Conservation (phyloP, 2,113 vertebrate genomes). For the Gulo gulo region DNA sequence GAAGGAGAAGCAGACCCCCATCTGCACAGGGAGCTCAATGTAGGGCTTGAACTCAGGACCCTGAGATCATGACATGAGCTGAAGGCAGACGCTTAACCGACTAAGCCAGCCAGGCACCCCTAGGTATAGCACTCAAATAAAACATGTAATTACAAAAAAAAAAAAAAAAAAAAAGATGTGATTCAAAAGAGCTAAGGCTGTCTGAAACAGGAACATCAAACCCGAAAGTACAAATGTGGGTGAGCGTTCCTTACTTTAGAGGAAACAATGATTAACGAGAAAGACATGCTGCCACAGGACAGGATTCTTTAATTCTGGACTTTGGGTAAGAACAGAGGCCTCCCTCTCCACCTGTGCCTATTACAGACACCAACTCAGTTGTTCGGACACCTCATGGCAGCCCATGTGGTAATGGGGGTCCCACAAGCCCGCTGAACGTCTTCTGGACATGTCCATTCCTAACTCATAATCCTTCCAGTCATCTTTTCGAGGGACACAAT, state of each 20-base stretch:
- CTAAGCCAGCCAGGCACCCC: neutral
- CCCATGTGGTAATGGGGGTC: neutral
- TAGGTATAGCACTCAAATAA: neutral
- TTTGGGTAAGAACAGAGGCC: neutral
- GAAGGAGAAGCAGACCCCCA: neutral
- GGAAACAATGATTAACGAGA: neutral
- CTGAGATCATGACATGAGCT: neutral
- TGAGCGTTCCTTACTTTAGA: neutral
- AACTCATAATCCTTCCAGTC: slow-evolving; percentile 28
- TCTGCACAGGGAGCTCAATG: no score
- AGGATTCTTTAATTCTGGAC: neutral
- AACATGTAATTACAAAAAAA: no score
- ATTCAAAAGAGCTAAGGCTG: neutral
- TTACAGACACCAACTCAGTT: neutral
- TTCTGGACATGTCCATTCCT: slow-evolving; percentile 11
- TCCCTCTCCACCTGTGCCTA: neutral
- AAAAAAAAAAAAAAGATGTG: no score
- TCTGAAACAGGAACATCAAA: neutral
- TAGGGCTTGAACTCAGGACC: neutral
- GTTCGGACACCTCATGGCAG: neutral
- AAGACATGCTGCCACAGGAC: neutral
- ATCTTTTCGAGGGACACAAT: neutral
- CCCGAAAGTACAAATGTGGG: neutral
- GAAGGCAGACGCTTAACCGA: neutral
- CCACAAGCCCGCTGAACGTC: neutral